Evolutionary conservation across 2,797 vertebrate genomes (phyloP).

Genomic region (Pelodytes ibericus): DNA sequence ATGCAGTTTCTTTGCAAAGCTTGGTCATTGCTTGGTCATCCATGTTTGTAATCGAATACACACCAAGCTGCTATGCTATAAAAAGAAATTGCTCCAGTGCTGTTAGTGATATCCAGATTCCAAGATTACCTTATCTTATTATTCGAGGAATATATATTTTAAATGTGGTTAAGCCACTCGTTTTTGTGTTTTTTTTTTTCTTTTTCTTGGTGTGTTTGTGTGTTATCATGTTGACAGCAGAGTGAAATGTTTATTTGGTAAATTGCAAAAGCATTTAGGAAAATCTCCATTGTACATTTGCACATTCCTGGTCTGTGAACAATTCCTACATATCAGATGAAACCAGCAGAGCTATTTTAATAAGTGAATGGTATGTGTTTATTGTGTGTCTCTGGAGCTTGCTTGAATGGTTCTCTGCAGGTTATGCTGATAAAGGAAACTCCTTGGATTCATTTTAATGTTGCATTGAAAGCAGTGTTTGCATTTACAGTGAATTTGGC

Average conservation of each 20-base stretch:
- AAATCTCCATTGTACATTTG: neutral
- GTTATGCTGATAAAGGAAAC: slow-evolving; percentile 32
- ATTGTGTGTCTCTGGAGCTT: neutral
- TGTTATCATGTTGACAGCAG: neutral
- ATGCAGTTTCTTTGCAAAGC: no score
- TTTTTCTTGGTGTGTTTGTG: neutral
- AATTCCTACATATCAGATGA: neutral
- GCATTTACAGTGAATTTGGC: slow-evolving; percentile 10
- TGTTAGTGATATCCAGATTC: slow-evolving; percentile 21
- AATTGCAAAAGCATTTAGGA: neutral
- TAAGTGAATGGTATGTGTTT: neutral
- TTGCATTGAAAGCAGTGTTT: slow-evolving; percentile 13
- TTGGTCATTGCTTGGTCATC: neutral
- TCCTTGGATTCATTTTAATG: slow-evolving; percentile 4
- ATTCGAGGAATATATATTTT: neutral
- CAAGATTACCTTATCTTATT: slow-evolving; percentile 8
- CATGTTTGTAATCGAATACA: slow-evolving; percentile 31
- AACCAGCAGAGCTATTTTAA: neutral
- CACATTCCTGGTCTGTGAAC: neutral
- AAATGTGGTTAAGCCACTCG: neutral
- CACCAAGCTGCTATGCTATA: slow-evolving; percentile 21
- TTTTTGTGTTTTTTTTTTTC: neutral
- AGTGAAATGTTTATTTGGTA: neutral
- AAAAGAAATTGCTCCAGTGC: slow-evolving; percentile 40
- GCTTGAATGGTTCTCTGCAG: neutral